A percentile compares a stretch with the other conserved stretches of the same genome.
These are phyloP conservation scores for Chinchilla lanigera DNA, from an alignment of 2,113 vertebrate genomes.

Conservation along the genomic window DNA sequence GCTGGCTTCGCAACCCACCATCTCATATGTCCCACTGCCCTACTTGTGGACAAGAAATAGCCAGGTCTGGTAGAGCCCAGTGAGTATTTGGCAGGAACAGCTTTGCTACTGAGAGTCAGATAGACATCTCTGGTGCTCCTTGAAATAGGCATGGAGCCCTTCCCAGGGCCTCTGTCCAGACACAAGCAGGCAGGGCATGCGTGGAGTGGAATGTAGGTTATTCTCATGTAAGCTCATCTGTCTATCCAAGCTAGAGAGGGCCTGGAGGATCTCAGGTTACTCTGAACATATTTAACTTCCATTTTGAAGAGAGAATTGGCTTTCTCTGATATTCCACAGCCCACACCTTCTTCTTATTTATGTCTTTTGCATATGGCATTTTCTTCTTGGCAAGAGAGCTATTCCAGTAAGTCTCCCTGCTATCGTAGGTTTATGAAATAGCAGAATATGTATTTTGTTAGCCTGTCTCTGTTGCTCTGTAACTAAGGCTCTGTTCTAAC, in stretches of 20 bases:
- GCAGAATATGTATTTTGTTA: neutral
- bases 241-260: neutral
- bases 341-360: neutral
- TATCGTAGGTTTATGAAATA: neutral
- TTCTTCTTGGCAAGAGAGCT: constrained; percentile 18
- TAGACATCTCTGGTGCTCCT: neutral
- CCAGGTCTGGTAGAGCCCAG: neutral
- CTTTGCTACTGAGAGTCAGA: neutral
- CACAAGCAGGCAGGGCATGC: neutral
- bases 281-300: neutral
- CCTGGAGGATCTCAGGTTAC: neutral
- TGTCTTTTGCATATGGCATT: neutral
- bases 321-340: neutral
- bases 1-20: neutral
- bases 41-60: neutral
- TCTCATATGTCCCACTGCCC: neutral
- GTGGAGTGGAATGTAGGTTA: neutral
- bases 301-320: neutral
- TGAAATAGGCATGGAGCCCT: neutral
- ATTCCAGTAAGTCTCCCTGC: neutral
- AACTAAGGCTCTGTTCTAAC: constrained; percentile 15
- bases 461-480: constrained; percentile 29
- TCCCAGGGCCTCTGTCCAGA: neutral
- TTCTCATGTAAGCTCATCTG: neutral
- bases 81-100: neutral